A percentile compares a stretch with the other conserved stretches of the same genome.
Evolutionary conservation across 2,797 vertebrate genomes (phyloP).

Genomic region (Todus mexicanus): DNA sequence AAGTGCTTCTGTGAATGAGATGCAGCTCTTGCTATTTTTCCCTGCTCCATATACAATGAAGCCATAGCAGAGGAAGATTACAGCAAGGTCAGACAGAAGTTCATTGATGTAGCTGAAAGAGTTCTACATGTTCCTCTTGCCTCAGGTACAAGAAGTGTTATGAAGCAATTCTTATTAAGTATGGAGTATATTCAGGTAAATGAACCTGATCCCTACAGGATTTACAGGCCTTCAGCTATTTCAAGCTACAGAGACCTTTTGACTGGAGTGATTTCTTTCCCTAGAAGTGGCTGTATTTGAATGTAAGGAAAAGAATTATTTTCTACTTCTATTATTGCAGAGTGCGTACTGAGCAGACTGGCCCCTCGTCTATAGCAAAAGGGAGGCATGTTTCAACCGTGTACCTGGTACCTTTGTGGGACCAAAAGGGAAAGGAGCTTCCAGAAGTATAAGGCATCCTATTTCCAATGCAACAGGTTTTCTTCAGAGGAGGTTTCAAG

Average conservation of each 20-base stretch:
- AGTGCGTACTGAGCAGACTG: accelerated
- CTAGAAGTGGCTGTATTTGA: neutral
- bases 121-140: neutral
- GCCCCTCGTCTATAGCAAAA: neutral
- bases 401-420: neutral
- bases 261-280: neutral
- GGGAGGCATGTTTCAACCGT: neutral
- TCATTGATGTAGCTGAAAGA: neutral
- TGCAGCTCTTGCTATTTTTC: neutral
- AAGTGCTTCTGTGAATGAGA: slow-evolving; percentile 29
- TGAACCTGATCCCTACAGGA: neutral
- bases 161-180: neutral
- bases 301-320: neutral
- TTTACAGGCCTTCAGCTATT: neutral
- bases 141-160: neutral
- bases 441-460: neutral
- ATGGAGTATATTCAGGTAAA: neutral
- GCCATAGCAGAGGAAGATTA: neutral
- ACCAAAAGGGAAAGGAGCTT: neutral
- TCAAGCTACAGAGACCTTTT: neutral
- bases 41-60: neutral
- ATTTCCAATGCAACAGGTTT: neutral
- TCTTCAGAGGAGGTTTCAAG: neutral
- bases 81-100: slow-evolving; percentile 1
- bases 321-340: accelerated